Conservation (phyloP, 2,113 vertebrate species). For the Porphyrio hochstetteri region DNA sequence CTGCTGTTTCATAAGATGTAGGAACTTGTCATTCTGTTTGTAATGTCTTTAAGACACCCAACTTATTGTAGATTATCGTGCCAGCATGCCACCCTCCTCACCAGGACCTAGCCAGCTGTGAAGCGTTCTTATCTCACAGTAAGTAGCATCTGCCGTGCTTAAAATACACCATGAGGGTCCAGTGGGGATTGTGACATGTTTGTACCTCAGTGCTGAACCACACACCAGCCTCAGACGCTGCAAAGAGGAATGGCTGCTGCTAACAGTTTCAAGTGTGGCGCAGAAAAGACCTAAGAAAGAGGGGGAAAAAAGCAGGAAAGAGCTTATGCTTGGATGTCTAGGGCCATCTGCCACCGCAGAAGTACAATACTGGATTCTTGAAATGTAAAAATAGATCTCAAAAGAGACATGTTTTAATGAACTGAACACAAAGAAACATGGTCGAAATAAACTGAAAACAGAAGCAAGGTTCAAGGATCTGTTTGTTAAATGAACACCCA, state of each 20-base stretch:
- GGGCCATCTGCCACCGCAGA: slow-evolving; percentile 71
- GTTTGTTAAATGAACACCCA: slow-evolving; percentile 77
- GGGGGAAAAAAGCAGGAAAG: slow-evolving; percentile 37
- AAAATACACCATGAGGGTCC: neutral
- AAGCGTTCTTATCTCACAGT: neutral
- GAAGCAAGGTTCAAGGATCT: slow-evolving; percentile 78
- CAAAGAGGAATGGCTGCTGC: neutral
- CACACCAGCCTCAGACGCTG: neutral
- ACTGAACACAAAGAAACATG: slow-evolving; percentile 72
- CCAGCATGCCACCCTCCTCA: neutral
- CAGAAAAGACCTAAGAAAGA: slow-evolving; percentile 42
- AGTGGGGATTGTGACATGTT: neutral
- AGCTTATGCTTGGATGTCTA: slow-evolving; percentile 65
- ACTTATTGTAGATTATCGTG: fast-evolving
- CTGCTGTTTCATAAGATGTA: neutral
- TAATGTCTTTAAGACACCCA: neutral
- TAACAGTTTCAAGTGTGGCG: neutral
- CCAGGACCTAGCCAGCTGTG: neutral
- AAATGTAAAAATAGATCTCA: slow-evolving; percentile 75
- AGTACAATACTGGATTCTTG: slow-evolving; percentile 73
- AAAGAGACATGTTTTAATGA: slow-evolving; percentile 75
- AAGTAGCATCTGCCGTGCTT: neutral
- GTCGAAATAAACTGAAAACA: slow-evolving; percentile 73
- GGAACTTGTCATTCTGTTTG: neutral
- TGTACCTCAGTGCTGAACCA: neutral